phyloP scores from a whole-genome alignment of 2,113 vertebrate genomes.

The Fregetta grallaria region DNA sequence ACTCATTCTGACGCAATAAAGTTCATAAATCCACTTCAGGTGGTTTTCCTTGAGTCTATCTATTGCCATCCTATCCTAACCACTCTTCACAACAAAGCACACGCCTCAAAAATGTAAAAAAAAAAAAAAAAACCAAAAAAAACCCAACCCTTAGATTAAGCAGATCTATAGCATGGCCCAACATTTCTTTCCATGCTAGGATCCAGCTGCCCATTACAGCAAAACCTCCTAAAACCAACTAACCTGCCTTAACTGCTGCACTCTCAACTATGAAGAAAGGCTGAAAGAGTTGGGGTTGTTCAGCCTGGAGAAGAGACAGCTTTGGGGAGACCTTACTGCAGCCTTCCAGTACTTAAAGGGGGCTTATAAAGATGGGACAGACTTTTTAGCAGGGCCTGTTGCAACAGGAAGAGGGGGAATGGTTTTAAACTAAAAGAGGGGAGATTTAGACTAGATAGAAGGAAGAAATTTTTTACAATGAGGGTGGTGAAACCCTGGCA shows the following conservation, averaged over 20 bases:
- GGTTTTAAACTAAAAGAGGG: too few relatives aligned
- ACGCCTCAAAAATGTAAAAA: neutral
- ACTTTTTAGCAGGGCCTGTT: too few relatives aligned
- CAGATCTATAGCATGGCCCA: neutral
- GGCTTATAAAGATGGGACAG: too few relatives aligned
- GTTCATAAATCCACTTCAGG: neutral
- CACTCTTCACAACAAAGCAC: rapidly evolving
- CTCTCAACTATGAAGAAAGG: neutral
- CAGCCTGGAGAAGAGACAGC: too few relatives aligned
- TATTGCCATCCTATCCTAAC: neutral
- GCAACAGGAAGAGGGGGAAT: too few relatives aligned
- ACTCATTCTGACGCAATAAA: rapidly evolving
- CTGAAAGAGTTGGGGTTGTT: too few relatives aligned
- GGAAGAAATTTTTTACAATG: too few relatives aligned
- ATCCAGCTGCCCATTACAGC: neutral
- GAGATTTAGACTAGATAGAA: too few relatives aligned
- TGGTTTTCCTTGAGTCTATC: neutral
- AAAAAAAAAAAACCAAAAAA: too few relatives aligned
- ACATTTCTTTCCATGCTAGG: neutral
- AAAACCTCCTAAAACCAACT: neutral
- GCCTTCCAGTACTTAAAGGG: too few relatives aligned
- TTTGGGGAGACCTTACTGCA: too few relatives aligned
- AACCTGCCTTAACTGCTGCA: rapidly evolving
- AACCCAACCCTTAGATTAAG: neutral
- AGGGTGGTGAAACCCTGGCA: too few relatives aligned